Base-by-base conservation (phyloP, 1,140 invertebrate genomes). In the Protaetia brevitarsis region DNA sequence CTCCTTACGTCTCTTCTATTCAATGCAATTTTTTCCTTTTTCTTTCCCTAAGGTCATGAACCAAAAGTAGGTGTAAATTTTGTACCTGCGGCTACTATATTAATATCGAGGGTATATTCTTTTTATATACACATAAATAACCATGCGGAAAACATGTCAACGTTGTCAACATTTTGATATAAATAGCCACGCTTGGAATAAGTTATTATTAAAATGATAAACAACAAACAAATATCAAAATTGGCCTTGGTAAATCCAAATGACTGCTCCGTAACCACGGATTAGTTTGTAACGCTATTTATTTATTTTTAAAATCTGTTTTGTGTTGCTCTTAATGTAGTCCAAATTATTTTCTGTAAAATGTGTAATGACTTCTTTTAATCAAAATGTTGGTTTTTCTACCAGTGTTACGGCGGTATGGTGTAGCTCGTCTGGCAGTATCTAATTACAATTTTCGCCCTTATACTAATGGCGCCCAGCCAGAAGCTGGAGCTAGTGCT, bases 381-480 rank as follows among this genome's bases (percentile, higher is more conserved):
- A 62, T 62, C 29, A 62, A 62, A 62, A 62, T 62, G 30, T 62
- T 36, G 60, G 30, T 62, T 62, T 34, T 62, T n/a, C 11, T 21
- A 62, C 19, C 29, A 23, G n/a, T 21, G 10, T 34, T 62, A 36
- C 23, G 60, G 10, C 34, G 60, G 16, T 13, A 29, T 59, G 27
- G 57, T 59, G 26, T 31, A 31, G 2, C 4, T 5, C 57, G 8
- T 19, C 23, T 28, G 7, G 26, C 26, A 19, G 8, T 3, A 59
- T 29, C 6, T 51, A 59, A 59, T 4, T 59, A 21, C 13, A 28
- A 28, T n/a, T 29, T 59, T 28, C 41, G 41, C 16, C 10, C 16
- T 7, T 59, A 29, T 59, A 59, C 11, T 1, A 29, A 59, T 21
- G 51, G 10, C 30, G 13, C 29, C 1, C 57, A n/a, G 8, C 6